phyloP scores from a whole-genome alignment of 2,888 invertebrate species.

The Euzophera pinguis region DNA sequence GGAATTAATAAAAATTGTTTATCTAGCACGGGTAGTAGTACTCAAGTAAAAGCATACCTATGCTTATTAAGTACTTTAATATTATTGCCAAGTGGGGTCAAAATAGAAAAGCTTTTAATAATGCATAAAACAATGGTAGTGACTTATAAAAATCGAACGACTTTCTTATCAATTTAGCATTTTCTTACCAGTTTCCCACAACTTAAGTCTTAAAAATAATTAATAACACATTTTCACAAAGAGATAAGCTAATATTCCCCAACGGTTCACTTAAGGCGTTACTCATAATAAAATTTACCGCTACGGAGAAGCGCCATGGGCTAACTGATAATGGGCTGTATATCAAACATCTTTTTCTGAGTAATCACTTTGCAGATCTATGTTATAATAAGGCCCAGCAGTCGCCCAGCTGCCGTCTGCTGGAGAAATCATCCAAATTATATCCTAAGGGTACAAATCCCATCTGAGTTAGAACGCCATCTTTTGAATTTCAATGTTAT shows the following conservation, averaged over 20 bases:
- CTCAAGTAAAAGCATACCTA: too few species aligned
- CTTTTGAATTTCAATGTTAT: conserved; percentile 57
- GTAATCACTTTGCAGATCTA: conserved; percentile 62
- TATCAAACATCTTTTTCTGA: conserved; percentile 69
- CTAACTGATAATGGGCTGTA: conserved; percentile 67
- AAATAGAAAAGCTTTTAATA: too few species aligned
- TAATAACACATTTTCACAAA: neutral
- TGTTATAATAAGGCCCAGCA: conserved; percentile 48
- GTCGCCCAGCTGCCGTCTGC: conserved; percentile 63
- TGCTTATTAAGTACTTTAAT: too few species aligned
- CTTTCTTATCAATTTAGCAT: too few species aligned
- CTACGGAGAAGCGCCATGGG: conserved; percentile 42
- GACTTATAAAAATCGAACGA: too few species aligned
- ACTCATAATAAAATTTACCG: conserved; percentile 35
- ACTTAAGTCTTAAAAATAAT: too few species aligned
- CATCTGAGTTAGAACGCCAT: conserved; percentile 54
- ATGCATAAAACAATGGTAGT: too few species aligned
- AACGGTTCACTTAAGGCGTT: conserved; percentile 27
- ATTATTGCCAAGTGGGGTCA: too few species aligned
- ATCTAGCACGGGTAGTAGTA: too few species aligned
- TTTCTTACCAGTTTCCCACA: too few species aligned
- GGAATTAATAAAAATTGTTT: too few species aligned
- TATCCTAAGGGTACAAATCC: conserved; percentile 60
- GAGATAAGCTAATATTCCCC: conserved; percentile 11
- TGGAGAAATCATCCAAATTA: conserved; percentile 61